Percentiles rank a stretch among this genome's conserved stretches.
Evolutionary conservation across 2,113 vertebrate species (phyloP).

Genomic region (rat (Rattus norvegicus)): DNA sequence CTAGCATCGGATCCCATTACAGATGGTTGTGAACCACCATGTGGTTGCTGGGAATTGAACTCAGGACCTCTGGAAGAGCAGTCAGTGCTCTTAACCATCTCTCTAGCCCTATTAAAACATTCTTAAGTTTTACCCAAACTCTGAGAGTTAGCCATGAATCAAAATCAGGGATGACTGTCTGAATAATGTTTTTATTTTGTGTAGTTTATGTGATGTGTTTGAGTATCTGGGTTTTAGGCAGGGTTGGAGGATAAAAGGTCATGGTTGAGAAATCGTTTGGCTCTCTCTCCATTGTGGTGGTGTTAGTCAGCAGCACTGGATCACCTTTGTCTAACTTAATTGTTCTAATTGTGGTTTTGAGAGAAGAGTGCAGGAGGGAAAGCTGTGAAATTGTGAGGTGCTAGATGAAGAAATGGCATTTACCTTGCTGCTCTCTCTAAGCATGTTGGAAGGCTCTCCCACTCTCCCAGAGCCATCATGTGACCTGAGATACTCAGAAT

Average conservation of each 20-base stretch:
- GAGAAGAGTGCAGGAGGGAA: neutral
- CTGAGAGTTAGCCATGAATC: constrained; percentile 16
- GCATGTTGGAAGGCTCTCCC: neutral
- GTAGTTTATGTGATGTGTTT: neutral
- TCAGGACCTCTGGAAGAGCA: too few relatives aligned
- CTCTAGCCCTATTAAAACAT: neutral
- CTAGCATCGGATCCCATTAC: neutral
- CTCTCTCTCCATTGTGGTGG: neutral
- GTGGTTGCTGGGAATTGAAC: too few relatives aligned
- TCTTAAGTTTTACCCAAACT: constrained; percentile 4
- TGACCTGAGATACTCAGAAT: neutral
- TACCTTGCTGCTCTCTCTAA: neutral
- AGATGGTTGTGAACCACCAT: too few relatives aligned
- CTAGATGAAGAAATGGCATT: neutral
- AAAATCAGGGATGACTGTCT: neutral
- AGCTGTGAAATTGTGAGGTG: neutral
- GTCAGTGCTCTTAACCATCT: too few relatives aligned
- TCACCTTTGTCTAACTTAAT: neutral
- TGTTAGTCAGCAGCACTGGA: neutral
- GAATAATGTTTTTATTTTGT: constrained; percentile 3
- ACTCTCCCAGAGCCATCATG: neutral
- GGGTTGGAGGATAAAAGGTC: neutral
- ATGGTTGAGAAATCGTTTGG: neutral
- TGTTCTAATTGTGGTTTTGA: neutral
- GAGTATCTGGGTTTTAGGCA: neutral